These are phyloP conservation scores for Eristalinus aeneus DNA, from an alignment of 2,888 invertebrate species.

Conservation along the genomic window DNA sequence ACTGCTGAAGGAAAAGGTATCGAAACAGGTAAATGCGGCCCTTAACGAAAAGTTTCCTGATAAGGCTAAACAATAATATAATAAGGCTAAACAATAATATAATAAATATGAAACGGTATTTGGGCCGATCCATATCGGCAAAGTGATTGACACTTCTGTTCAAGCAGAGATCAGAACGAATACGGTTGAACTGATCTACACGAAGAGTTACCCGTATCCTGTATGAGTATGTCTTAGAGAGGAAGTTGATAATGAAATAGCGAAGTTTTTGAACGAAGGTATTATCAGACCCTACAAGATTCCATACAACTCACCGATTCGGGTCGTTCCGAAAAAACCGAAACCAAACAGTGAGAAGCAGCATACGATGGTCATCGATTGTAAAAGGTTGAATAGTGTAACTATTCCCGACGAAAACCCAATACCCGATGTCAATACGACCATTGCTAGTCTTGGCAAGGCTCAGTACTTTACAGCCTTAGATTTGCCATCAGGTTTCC, in stretches of 20 bases:
- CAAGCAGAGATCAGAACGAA: constrained; percentile 9
- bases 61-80: neutral
- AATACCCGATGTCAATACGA: constrained; percentile 18
- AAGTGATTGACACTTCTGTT: neutral
- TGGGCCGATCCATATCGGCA: neutral
- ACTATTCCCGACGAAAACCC: constrained; percentile 12
- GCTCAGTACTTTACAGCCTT: constrained; percentile 23
- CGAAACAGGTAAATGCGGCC: constrained; percentile 21
- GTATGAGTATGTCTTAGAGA: neutral
- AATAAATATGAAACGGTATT: neutral
- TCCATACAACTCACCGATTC: neutral
- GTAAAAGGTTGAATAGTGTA: neutral
- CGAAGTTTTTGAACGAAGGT: neutral
- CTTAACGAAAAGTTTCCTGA: constrained; percentile 1
- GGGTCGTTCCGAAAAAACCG: constrained; percentile 15
- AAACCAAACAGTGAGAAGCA: neutral
- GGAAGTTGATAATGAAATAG: neutral
- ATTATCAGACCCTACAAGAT: too few relatives aligned
- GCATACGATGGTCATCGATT: neutral
- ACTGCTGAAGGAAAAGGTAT: constrained; percentile 22
- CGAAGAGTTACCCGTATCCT: neutral
- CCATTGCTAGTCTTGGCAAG: constrained; percentile 23
- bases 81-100: neutral
- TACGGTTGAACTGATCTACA: neutral
- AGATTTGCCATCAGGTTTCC: constrained; percentile 33